phyloP scores from a whole-genome alignment of 2,888 invertebrate species.

The Phrixothrix hirtus region DNA sequence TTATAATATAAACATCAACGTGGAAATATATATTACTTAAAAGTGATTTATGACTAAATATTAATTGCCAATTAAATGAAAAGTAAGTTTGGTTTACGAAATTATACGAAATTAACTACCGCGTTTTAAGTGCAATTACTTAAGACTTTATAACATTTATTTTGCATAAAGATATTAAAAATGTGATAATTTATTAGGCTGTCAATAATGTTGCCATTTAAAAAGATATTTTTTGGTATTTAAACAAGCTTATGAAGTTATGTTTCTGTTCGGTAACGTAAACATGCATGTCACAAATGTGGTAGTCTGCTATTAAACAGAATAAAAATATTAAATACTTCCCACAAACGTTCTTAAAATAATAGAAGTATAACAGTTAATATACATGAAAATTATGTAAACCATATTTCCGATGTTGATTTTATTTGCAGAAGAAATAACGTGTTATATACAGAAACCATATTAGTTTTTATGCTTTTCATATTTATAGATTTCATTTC shows the following conservation, averaged over 20 bases:
- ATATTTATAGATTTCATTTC: conserved; percentile 31
- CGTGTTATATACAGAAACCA: conserved; percentile 39
- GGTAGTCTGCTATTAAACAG: conserved; percentile 20
- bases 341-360: conserved; percentile 31
- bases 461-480: conserved; percentile 31
- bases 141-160: too few relatives aligned
- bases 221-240: neutral
- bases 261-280: conserved; percentile 8
- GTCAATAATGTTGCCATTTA: neutral
- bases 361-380: conserved; percentile 31
- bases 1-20: too few relatives aligned
- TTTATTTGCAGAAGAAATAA: conserved; percentile 39
- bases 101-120: too few relatives aligned
- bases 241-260: neutral
- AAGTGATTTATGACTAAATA: too few relatives aligned
- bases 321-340: conserved; percentile 26
- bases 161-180: too few relatives aligned
- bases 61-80: too few relatives aligned
- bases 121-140: too few relatives aligned
- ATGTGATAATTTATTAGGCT: too few relatives aligned
- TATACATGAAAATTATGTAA: conserved; percentile 38
- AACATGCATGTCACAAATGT: conserved; percentile 25
- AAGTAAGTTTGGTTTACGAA: too few relatives aligned
- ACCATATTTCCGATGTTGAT: conserved; percentile 42
- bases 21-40: too few relatives aligned